Evolutionary conservation across 2,888 invertebrate genomes (phyloP).

Genomic region (Deilephila porcellus): DNA sequence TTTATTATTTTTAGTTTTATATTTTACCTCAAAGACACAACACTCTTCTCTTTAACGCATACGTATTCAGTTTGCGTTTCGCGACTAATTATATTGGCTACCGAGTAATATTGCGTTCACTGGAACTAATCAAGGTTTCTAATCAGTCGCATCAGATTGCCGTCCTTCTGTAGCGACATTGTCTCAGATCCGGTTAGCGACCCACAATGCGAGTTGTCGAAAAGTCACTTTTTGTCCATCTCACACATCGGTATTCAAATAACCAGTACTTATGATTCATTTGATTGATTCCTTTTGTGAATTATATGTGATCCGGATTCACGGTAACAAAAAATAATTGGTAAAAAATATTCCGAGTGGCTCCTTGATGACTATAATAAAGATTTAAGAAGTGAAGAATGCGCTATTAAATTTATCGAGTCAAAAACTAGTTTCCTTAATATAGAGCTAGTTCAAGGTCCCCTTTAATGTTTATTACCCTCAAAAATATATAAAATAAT

Average conservation of each 20-base stretch:
- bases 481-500: no score
- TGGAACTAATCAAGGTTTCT: constrained; percentile 45
- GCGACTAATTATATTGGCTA: constrained; percentile 43
- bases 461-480: no score
- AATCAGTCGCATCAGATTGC: background rate
- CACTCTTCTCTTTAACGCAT: constrained; percentile 37
- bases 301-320: constrained; percentile 11
- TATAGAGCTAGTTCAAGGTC: no score
- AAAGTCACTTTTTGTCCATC: constrained; percentile 8
- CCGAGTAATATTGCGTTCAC: constrained; percentile 37
- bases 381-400: background rate
- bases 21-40: background rate
- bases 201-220: background rate
- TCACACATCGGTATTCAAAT: background rate
- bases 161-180: constrained; percentile 14
- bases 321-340: background rate
- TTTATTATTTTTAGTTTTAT: background rate
- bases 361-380: background rate
- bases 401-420: background rate
- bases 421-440: background rate
- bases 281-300: background rate
- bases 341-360: background rate
- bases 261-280: background rate
- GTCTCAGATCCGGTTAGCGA: constrained; percentile 15
- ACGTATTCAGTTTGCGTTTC: constrained; percentile 41